These are phyloP conservation scores for Chionoecetes opilio DNA, from an alignment of 1,140 invertebrate species.

Conservation along the genomic window DNA sequence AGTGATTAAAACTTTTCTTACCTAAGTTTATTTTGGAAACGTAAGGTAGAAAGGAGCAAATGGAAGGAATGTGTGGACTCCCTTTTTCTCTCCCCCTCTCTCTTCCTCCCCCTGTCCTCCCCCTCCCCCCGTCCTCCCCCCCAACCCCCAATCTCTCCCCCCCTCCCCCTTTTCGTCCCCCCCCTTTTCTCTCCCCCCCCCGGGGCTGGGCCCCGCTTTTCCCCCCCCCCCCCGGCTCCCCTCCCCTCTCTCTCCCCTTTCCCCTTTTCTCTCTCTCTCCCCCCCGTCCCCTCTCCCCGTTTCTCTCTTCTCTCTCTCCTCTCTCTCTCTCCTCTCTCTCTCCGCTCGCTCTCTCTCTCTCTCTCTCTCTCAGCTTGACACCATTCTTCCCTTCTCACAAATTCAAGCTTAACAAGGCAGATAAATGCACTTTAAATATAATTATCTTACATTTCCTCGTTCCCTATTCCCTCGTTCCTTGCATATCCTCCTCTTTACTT, in stretches of 20 bases:
- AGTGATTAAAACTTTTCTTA: conserved; percentile 1
- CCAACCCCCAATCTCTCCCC: background rate
- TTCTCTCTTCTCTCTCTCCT: background rate
- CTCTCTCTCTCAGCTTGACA: background rate
- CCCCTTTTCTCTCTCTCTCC: background rate
- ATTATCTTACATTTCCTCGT: background rate
- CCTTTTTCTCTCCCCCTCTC: background rate
- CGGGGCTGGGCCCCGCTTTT: too few relatives aligned
- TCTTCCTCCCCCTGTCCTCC: background rate
- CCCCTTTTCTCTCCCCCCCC: background rate
- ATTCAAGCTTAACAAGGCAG: background rate
- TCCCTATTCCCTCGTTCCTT: background rate
- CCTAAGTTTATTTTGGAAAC: conserved; percentile 17
- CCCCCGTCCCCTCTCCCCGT: background rate
- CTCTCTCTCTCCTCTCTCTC: background rate
- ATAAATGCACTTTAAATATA: background rate
- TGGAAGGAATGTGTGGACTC: too few relatives aligned
- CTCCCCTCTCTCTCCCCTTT: background rate
- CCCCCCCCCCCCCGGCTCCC: background rate
- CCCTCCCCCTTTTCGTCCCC: background rate
- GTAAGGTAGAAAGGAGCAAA: background rate
- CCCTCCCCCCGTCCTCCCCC: background rate
- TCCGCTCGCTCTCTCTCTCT: background rate
- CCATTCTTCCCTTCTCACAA: background rate
- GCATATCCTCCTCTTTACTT: background rate